Evolutionary conservation across 2,888 invertebrate species (phyloP).

Genomic region (Cybosia mesomella): DNA sequence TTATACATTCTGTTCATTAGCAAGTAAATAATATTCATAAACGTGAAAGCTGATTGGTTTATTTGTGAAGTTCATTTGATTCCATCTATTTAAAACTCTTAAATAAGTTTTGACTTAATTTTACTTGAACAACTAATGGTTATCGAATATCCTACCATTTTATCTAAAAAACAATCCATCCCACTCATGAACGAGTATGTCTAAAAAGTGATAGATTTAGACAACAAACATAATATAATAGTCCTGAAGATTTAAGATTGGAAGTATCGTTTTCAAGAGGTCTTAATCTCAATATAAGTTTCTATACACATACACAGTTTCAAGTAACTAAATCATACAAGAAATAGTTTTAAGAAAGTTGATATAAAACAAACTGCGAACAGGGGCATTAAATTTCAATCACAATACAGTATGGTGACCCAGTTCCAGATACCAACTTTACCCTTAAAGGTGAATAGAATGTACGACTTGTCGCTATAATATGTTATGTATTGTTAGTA

Average conservation of each 20-base stretch:
- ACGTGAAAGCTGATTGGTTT: conserved; percentile 9
- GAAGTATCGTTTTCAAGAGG: too few species aligned
- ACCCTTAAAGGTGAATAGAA: conserved; percentile 44
- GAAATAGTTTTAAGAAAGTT: conserved; percentile 53
- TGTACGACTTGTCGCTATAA: conserved; percentile 31
- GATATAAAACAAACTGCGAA: conserved; percentile 62
- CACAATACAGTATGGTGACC: conserved; percentile 68
- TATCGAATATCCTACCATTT: not conserved
- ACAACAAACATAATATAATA: too few species aligned
- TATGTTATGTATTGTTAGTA: not conserved
- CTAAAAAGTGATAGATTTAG: too few species aligned
- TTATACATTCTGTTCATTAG: conserved; percentile 10
- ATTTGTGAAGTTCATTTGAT: conserved; percentile 5
- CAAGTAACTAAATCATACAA: conserved; percentile 39
- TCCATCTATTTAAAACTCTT: not conserved
- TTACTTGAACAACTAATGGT: too few species aligned
- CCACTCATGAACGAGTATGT: too few species aligned
- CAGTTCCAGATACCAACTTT: conserved; percentile 55
- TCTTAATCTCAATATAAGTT: conserved; percentile 24
- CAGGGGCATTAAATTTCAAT: conserved; percentile 71
- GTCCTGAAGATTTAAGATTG: too few species aligned
- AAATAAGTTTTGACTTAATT: not conserved
- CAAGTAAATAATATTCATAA: not conserved
- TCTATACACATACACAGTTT: conserved; percentile 15
- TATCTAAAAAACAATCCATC: too few species aligned